A percentile compares a stretch with the other conserved stretches of the same genome.
Conservation (phyloP, 2,888 invertebrate species). For the Euphydryas editha region DNA sequence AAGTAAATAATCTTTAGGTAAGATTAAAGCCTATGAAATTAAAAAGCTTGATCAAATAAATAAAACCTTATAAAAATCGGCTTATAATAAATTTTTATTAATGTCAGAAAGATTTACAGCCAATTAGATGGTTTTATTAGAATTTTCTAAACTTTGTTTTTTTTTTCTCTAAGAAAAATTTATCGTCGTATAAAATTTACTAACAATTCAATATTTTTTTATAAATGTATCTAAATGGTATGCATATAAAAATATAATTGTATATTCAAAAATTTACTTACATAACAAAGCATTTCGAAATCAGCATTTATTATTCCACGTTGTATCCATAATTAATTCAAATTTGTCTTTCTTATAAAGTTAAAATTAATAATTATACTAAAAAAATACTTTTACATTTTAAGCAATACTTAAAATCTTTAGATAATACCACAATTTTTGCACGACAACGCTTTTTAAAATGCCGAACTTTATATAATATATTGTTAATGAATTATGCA, state of each 20-base stretch:
- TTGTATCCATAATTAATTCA: slow-evolving; percentile 42
- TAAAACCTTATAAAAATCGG: background rate
- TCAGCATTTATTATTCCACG: slow-evolving; percentile 37
- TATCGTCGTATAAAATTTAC: no score
- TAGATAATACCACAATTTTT: background rate
- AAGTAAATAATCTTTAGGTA: background rate
- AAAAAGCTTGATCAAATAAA: background rate
- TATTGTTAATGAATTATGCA: background rate
- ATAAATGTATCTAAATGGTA: background rate
- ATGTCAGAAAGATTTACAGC: slow-evolving; percentile 25
- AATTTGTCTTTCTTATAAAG: slow-evolving; percentile 7
- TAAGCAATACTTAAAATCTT: background rate
- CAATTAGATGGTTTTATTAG: slow-evolving; percentile 25
- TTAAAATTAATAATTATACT: background rate
- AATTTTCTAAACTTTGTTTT: background rate
- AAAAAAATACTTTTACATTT: background rate
- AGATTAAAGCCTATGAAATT: background rate
- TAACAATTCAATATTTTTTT: no score
- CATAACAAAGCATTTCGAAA: slow-evolving; percentile 76
- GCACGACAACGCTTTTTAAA: background rate
- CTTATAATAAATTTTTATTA: slow-evolving; percentile 5
- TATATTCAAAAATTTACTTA: slow-evolving; percentile 52
- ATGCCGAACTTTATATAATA: background rate
- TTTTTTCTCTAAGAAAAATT: background rate
- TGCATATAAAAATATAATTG: background rate